These are phyloP conservation scores for Rhyzopertha dominica DNA, from an alignment of 1,140 invertebrate species.

Conservation along the genomic window DNA sequence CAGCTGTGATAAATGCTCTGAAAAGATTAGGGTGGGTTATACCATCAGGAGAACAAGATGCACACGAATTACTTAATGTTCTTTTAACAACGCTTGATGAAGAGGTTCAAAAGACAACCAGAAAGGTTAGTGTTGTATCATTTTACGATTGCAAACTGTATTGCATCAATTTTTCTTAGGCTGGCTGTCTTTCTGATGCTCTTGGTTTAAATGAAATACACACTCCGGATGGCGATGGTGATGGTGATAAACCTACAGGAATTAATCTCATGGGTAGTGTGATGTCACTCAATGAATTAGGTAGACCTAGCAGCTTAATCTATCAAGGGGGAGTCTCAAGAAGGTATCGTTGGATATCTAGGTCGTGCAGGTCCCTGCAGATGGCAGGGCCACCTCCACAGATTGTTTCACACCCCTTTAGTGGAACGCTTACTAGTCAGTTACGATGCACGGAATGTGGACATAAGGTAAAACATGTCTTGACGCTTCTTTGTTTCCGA, in stretches of 20 bases:
- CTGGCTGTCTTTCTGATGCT: slow-evolving; percentile 67
- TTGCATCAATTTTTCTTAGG: slow-evolving; percentile 38
- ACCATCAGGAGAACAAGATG: slow-evolving; percentile 85
- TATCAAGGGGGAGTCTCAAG: slow-evolving; percentile 35
- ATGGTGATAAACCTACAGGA: slow-evolving; percentile 16
- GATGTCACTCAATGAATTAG: slow-evolving; percentile 43
- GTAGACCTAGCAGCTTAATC: slow-evolving; percentile 35
- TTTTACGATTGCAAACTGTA: background rate
- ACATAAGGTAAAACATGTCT: slow-evolving; percentile 71
- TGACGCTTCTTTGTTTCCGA: too few relatives aligned
- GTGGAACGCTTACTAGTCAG: slow-evolving; percentile 79
- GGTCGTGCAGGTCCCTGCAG: slow-evolving; percentile 47
- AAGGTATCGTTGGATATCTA: slow-evolving; percentile 43
- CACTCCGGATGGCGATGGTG: background rate
- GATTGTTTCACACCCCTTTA: slow-evolving; percentile 59
- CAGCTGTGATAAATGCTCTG: slow-evolving; percentile 70
- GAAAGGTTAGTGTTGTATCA: slow-evolving; percentile 50
- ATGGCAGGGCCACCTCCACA: slow-evolving; percentile 47
- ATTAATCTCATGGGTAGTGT: slow-evolving; percentile 39
- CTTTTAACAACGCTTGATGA: slow-evolving; percentile 80
- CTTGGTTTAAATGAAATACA: slow-evolving; percentile 47
- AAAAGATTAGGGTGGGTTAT: slow-evolving; percentile 77
- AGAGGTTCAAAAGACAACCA: slow-evolving; percentile 58
- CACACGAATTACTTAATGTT: slow-evolving; percentile 86
- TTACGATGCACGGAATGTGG: slow-evolving; percentile 75